These are phyloP conservation scores for Autographa gamma DNA, from an alignment of 2,888 invertebrate species.

Conservation along the genomic window DNA sequence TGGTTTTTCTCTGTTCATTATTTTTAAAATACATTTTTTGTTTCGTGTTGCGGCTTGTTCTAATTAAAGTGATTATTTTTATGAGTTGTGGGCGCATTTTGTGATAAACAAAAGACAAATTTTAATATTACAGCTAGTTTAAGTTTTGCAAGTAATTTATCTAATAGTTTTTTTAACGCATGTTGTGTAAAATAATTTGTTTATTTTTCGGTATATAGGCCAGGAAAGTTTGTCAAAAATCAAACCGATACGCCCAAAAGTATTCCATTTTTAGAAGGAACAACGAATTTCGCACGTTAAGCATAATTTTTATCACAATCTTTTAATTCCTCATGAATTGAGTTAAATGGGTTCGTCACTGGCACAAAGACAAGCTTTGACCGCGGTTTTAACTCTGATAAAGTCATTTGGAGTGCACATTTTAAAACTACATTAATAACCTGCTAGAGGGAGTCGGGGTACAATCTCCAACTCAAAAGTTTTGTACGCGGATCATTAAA, in stretches of 20 bases:
- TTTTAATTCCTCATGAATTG: constrained; percentile 67
- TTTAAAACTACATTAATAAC: constrained; percentile 86
- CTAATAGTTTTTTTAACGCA: too few relatives aligned
- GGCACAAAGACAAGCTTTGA: constrained; percentile 80
- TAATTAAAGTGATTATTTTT: constrained; percentile 24
- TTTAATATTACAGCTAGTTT: not conserved
- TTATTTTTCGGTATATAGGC: too few relatives aligned
- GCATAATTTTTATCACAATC: constrained; percentile 40
- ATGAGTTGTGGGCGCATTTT: not conserved
- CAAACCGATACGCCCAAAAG: too few relatives aligned
- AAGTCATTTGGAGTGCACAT: constrained; percentile 82
- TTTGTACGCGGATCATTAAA: constrained; percentile 58
- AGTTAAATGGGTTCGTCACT: constrained; percentile 77
- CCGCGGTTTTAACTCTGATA: constrained; percentile 78
- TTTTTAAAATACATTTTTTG: constrained; percentile 52
- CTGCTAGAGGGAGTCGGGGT: constrained; percentile 65
- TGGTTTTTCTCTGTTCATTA: constrained; percentile 62
- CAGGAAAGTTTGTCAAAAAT: too few relatives aligned
- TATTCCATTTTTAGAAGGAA: too few relatives aligned
- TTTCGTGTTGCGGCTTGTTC: not conserved
- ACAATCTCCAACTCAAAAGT: constrained; percentile 76
- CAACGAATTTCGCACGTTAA: constrained; percentile 6
- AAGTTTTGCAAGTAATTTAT: too few relatives aligned
- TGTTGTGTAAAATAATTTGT: too few relatives aligned
- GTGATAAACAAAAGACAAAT: not conserved